phyloP scores from a whole-genome alignment of 2,888 invertebrate genomes.

The Chloroclystis v-ata region DNA sequence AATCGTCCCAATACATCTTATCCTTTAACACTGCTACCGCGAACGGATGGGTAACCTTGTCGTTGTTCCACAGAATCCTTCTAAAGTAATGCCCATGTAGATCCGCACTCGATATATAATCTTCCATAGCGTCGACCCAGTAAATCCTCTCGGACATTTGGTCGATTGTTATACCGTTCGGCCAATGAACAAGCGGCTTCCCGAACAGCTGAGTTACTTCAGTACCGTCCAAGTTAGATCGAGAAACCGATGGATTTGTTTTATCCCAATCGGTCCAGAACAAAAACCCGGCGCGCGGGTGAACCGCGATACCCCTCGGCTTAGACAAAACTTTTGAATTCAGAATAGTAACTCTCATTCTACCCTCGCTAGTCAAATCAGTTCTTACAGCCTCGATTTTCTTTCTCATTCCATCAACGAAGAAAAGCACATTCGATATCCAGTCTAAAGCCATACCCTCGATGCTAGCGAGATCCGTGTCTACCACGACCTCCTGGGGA shows the following conservation, averaged over 20 bases:
- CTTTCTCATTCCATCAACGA: slow-evolving; percentile 88
- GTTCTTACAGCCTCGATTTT: slow-evolving; percentile 90
- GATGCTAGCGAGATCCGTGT: slow-evolving; percentile 85
- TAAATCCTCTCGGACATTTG: slow-evolving; percentile 88
- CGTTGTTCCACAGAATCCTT: slow-evolving; percentile 81
- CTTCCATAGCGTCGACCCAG: slow-evolving; percentile 91
- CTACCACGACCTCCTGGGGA: slow-evolving; percentile 83
- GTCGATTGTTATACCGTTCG: slow-evolving; percentile 92
- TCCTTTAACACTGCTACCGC: slow-evolving; percentile 91
- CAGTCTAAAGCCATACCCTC: slow-evolving; percentile 95
- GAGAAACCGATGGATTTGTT: slow-evolving; percentile 85
- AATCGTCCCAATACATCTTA: slow-evolving; percentile 93
- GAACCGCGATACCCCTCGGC: slow-evolving; percentile 89
- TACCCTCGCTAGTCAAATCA: slow-evolving; percentile 74
- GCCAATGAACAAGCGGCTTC: slow-evolving; percentile 86
- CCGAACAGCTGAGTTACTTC: slow-evolving; percentile 81
- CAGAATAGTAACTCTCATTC: slow-evolving; percentile 87
- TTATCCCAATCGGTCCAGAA: slow-evolving; percentile 95
- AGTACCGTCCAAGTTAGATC: slow-evolving; percentile 88
- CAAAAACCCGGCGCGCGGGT: slow-evolving; percentile 86
- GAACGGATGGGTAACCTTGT: slow-evolving; percentile 88
- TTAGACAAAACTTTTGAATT: slow-evolving; percentile 81
- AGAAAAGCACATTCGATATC: slow-evolving; percentile 91
- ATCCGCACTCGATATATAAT: slow-evolving; percentile 88
- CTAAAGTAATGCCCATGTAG: slow-evolving; percentile 83